Percentiles rank a stretch among this genome's conserved stretches.
Conservation (phyloP, 2,113 vertebrate genomes). For the Boulengeromyrus knoepffleri region DNA sequence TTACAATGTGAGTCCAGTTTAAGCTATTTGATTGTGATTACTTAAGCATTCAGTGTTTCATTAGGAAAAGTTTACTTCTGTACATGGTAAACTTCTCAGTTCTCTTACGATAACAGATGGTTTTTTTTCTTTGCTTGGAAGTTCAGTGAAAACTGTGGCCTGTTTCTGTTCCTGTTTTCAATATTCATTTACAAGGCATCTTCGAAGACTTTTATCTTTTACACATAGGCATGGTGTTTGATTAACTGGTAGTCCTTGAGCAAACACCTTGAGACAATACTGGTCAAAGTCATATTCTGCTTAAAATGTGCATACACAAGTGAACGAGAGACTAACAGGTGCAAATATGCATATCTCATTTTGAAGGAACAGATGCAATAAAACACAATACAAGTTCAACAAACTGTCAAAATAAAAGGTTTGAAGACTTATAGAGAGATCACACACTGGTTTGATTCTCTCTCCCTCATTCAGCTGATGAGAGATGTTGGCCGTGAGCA, state of each 20-base stretch:
- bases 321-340: constrained; percentile 69
- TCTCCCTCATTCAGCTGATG: constrained; percentile 37
- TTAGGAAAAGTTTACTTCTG: neutral
- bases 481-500: constrained; percentile 36
- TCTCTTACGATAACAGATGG: neutral
- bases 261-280: constrained; percentile 24
- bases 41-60: neutral
- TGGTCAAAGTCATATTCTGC: constrained; percentile 20
- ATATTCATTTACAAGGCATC: constrained; percentile 12
- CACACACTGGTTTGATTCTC: constrained; percentile 36
- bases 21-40: neutral
- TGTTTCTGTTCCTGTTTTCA: neutral
- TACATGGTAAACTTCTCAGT: neutral
- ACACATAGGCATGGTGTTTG: neutral
- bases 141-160: neutral
- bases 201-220: neutral
- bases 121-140: neutral
- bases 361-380: constrained; percentile 59
- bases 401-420: constrained; percentile 39
- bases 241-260: constrained; percentile 20
- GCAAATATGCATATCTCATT: constrained; percentile 52
- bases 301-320: constrained; percentile 44
- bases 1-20: neutral
- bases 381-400: constrained; percentile 46
- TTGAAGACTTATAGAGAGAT: constrained; percentile 42